Base-by-base conservation (phyloP, 2,888 invertebrate species). In the Spilarctia lutea region DNA sequence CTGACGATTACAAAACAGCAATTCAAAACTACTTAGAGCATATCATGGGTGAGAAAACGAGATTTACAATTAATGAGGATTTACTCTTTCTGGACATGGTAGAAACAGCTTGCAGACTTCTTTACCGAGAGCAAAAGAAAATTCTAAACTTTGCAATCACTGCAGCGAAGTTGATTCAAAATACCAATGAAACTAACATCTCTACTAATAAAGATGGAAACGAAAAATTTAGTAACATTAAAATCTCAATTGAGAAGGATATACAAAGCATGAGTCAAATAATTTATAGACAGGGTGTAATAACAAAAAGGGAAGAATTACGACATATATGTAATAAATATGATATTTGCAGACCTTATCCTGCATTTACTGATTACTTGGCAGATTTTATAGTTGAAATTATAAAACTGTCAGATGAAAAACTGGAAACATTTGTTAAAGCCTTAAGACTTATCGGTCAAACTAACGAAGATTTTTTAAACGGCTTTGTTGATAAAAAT, bases 301-400 rank as follows among this genome's bases (percentile, higher is more conserved):
- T 79, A 6, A 74, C 85, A 11, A 90, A 85, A 76, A 86, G 73
- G 75, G 74, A 86, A n/a, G 86, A 87, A 66, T 73, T 91, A 20
- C 68, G 76, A 72, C 81, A 85, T 65, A 68, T 90, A 24, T 92
- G 91, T 76, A 8, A 74, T 0, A 76, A 68, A 18, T 77, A 85
- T 2, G 20, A 80, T 0, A 75, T 91, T 56, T 93, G 92, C 72
- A 86, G 87, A 76, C 71, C 80, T 2, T 89, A 83, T 48, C 91
- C 91, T 10, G 86, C 86, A 3, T 89, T 88, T 56, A 86, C 85
- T 4, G 91, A 90, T 76, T 85, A 86, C 35, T 63, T 87, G 18
- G 84, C 84, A 3, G 87, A 89, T 52, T 75, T 91, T 6, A 42
- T 90, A 13, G 83, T 75, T 11, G 85, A 86, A 60, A 33, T 91